phyloP scores from a whole-genome alignment of 2,113 vertebrate genomes.

The Pampusana beccarii region DNA sequence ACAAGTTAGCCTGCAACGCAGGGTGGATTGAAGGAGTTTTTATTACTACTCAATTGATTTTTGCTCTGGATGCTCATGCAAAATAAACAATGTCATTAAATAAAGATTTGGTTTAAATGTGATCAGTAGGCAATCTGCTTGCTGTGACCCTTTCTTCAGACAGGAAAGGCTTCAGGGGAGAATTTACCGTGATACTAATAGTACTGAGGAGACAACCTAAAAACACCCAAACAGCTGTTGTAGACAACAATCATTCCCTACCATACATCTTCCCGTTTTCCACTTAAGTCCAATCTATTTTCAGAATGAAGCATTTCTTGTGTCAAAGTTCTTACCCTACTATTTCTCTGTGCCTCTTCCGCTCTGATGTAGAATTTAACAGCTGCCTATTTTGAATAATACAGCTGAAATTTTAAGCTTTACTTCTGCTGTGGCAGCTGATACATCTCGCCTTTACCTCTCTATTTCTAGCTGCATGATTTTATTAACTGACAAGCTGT shows the following conservation, averaged over 20 bases:
- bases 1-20: neutral
- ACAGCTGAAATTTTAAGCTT: neutral
- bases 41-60: slow-evolving; percentile 41
- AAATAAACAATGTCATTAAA: slow-evolving; percentile 52
- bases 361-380: neutral
- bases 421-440: neutral
- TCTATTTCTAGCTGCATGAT: neutral
- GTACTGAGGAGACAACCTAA: neutral
- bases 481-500: slow-evolving; percentile 24
- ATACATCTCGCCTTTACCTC: neutral
- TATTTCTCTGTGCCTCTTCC: neutral
- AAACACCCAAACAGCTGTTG: neutral
- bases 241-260: neutral
- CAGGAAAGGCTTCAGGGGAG: slow-evolving; percentile 20
- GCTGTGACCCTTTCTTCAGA: neutral
- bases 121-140: neutral
- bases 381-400: neutral
- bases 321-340: neutral
- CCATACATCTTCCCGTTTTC: neutral
- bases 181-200: neutral
- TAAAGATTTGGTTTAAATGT: slow-evolving; percentile 24
- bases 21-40: neutral
- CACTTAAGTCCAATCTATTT: neutral
- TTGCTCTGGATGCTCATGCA: slow-evolving; percentile 19
- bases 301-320: neutral